Percentiles rank a stretch among this genome's conserved stretches.
Evolutionary conservation across 2,888 invertebrate species (phyloP).

Genomic region (Hypsopygia costalis): DNA sequence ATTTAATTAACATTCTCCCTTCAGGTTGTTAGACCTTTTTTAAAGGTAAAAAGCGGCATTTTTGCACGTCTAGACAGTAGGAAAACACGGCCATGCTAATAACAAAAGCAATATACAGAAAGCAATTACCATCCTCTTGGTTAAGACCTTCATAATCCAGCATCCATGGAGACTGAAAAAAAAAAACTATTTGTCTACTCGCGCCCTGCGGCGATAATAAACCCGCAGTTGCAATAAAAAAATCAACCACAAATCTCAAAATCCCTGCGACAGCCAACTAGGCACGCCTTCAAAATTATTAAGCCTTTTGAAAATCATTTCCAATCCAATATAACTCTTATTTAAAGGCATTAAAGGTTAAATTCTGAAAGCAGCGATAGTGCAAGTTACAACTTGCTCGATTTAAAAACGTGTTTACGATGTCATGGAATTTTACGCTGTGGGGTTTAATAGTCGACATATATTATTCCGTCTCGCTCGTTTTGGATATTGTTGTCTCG

Average conservation of each 20-base stretch:
- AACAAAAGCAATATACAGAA: constrained; percentile 1
- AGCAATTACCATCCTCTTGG: constrained; percentile 5
- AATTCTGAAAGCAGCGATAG: constrained; percentile 12
- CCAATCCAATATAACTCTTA: constrained; percentile 29
- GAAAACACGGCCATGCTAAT: neutral
- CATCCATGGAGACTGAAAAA: constrained; percentile 7
- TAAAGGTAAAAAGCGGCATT: no score
- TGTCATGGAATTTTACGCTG: constrained; percentile 69
- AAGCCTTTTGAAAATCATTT: constrained; percentile 54
- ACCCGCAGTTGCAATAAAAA: constrained; percentile 66
- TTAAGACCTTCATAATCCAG: constrained; percentile 8
- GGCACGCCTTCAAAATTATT: constrained; percentile 76
- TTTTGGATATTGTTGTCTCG: constrained; percentile 25
- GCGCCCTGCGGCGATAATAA: constrained; percentile 60
- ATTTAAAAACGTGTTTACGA: constrained; percentile 57
- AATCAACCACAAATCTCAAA: constrained; percentile 66
- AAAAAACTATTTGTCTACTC: constrained; percentile 50
- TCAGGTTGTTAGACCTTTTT: no score
- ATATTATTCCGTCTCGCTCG: constrained; percentile 24
- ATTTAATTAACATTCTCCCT: no score
- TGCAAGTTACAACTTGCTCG: constrained; percentile 35
- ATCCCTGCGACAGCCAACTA: constrained; percentile 68
- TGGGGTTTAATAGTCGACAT: constrained; percentile 55
- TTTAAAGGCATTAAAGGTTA: constrained; percentile 9
- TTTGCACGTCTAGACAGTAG: neutral